Base-by-base conservation (phyloP, 1,140 invertebrate species). In the Cheumatopsyche charites region DNA sequence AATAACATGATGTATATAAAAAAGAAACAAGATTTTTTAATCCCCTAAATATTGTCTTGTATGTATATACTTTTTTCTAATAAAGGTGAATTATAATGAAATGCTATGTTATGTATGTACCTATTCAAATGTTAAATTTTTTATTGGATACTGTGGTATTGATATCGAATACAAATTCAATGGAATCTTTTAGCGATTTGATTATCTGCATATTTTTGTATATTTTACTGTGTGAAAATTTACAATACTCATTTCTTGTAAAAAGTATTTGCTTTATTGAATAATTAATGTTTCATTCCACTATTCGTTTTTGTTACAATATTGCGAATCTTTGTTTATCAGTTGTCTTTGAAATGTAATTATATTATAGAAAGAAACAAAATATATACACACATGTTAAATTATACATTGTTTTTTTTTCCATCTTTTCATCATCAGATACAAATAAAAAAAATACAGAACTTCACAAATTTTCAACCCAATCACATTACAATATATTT, bases 311-410 rank as follows among this genome's bases (percentile, higher is more conserved):
- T 43, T 42, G 66, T 67, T 62, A 61, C 61, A 62, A 67, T 67
- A 66, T 58, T 58, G 55, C 55, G 21, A 26, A 66, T 69, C 58
- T 61, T 67, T 66, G 70, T 70, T 67, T 66, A 72, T 72, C 67
- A 65, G 71, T 73, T 75, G 74, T 75, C 74, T 63, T 58, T 68
- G 72, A 73, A 71, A 70, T 75, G 71, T 75, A 68, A 68, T 67
- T 43, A 70, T 63, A 75, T 68, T 49, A 49, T 75, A 75, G 71
- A 42, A 67, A 36, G 52, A 49, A 29, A 17, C 42, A 67, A 73
- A 73, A 67, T 73, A 75, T 70, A 62, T 75, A 75, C 67, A 68
- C 62, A 29, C 73, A 71, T 69, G 73, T 75, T 75, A 67, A 61
- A 43, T 13, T 12, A 13, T 67, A 11, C 1, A 13, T 45, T 67